A percentile compares a stretch with the other conserved stretches of the same genome.
Conservation (phyloP, 2,888 invertebrate species). For the Heliconius ethilla region DNA sequence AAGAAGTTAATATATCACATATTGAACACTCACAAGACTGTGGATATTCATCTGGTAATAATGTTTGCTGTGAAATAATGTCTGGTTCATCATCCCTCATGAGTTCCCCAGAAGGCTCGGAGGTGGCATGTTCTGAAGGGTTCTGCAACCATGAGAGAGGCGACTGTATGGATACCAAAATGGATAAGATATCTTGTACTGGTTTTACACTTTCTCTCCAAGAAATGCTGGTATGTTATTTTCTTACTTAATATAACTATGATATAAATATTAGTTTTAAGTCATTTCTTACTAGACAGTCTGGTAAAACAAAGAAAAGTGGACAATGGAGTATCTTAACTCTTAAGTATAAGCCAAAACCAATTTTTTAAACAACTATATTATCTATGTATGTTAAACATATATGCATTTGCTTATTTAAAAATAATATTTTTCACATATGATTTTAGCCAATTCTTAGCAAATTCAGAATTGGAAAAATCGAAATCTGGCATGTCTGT, state of each 20-base stretch:
- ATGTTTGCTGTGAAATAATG: slow-evolving; percentile 86
- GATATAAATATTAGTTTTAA: not conserved
- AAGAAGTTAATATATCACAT: slow-evolving; percentile 83
- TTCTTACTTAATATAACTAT: not conserved
- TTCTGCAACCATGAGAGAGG: slow-evolving; percentile 90
- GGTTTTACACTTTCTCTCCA: slow-evolving; percentile 85
- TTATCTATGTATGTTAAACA: no score
- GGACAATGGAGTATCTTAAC: no score
- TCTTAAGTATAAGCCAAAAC: no score
- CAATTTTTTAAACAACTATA: no score
- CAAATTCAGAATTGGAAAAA: no score
- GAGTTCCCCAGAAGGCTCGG: slow-evolving; percentile 94
- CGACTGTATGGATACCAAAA: slow-evolving; percentile 73
- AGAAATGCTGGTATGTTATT: slow-evolving; percentile 87
- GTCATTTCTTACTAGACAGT: no score
- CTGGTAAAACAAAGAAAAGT: no score
- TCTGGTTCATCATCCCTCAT: slow-evolving; percentile 88
- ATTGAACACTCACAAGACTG: slow-evolving; percentile 90
- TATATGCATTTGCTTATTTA: no score
- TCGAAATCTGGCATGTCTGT: no score
- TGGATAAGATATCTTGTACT: slow-evolving; percentile 69
- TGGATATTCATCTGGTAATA: slow-evolving; percentile 93
- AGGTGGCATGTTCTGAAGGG: slow-evolving; percentile 93
- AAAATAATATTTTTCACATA: no score
- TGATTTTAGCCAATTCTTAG: no score